Base-by-base conservation (phyloP, 2,797 vertebrate species). In the Cynopterus sphinx region DNA sequence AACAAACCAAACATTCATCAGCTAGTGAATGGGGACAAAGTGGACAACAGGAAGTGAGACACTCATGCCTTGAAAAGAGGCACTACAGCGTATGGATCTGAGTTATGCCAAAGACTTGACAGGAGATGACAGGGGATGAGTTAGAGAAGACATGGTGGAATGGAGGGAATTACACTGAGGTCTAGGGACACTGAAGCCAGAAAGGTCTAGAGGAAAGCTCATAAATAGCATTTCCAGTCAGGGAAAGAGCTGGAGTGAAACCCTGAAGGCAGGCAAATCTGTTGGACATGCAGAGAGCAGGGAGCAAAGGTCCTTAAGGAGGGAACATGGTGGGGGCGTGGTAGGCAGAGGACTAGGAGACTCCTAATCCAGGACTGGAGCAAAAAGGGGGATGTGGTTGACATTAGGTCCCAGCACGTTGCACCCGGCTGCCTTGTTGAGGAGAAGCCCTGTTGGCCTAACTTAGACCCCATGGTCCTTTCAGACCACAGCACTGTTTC, bases 61-160 rank as follows among this genome's bases (percentile, higher is more conserved):
- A 6, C 11, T 4, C 33, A 12, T 0, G 13, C 53, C 53, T 83
- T 70, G 9, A 57, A 77, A 24, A 55, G 61, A 28, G 9, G 13
- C 19, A 33, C 26, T 7, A 61, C 3, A 31, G 26, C 2, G 0
- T 3, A 0, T 5, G 43, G 9, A 36, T 26, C 22, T 51, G 5
- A 1, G 2, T 3, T 10, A 17, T 19, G 21, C 83, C 24, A 6
- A 28, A 55, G 28, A 36, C 39, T 10, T 67, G 57, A 49, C 36
- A 28, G 24, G 74, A 39, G 19, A 7, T 9, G 4, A 36, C 6
- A 4, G 3, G 28, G 12, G 22, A 55, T 57, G 39, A 33, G 8
- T 59, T 21, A 33, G 4, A 46, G 33, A 59, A 28, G 22, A 71
- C 55, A 21, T 0, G 1, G 2, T 11, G 6, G 16, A 9, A 33